Evolutionary conservation across 2,888 invertebrate species (phyloP), one percentile per base, ranked within the genome.

Genomic region (Meganola albula): DNA sequence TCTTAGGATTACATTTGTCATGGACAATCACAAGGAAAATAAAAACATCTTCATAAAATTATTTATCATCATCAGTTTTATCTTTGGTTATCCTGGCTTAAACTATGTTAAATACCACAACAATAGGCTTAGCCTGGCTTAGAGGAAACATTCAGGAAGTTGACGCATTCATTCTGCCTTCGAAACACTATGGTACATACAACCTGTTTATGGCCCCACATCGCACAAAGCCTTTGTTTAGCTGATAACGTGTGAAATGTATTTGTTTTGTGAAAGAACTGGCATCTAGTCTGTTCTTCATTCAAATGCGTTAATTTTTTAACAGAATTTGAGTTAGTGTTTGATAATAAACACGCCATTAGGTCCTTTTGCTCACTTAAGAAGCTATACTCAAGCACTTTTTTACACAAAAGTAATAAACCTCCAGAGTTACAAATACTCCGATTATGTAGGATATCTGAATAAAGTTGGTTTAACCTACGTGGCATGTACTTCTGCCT

Each of bases 81-180:
- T 73, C 70, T 61, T 3, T 37, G 36, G 51, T 74, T 60, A 76
- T 66, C 74, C 63, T 40, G 34, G 64, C 46, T 68, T 66, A 67
- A 34, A 48, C n/a, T n/a, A n/a, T 34, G 3, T 20, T 20, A 7
- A 20, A 20, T 20, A 20, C 20, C 27, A 18, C 27, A 54, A 67
- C 68, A 67, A 67, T 58, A 44, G 57, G 44, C 27, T 49, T 47
- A 27, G 30, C 12, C n/a, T 16, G 16, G 20, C 8, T 20, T 20
- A 20, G 8, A 43, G 40, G 42, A 50, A 59, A 48, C 48, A 53
- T 53, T 60, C 74, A 78, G 83, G 82, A 82, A 79, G 78, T 75
- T 74, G 78, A 76, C 72, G 73, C 75, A 76, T 67, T 52, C 42
- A 52, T 56, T 59, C 65, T 58, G 65, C 69, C 56, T 60, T 57